Base-by-base conservation (phyloP, 2,888 invertebrate genomes). In the Thysanoteuthis rhombus region DNA sequence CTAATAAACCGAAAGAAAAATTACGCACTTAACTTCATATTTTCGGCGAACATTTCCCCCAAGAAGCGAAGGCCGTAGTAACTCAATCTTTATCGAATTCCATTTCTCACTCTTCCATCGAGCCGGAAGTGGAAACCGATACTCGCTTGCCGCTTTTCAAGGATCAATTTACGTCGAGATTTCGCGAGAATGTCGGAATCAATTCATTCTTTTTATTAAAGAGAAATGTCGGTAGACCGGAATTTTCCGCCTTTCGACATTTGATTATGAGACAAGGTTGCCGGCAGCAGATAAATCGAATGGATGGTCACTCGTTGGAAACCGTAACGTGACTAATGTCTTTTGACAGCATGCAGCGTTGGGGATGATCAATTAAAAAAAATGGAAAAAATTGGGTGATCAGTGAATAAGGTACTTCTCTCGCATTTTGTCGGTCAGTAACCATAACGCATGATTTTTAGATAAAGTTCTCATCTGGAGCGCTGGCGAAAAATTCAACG, bases 191-290 rank as follows among this genome's bases (percentile, higher is more conserved):
- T 75, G 75, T 75, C 75, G 75, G 16, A 75, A n/a, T 10, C 75
- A n/a, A 75, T 75, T 75, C 75, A 75, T 75, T n/a, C 75, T n/a
- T n/a, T 75, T 75, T 75, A 75, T 75, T 75, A n/a, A 75, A 75
- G 75, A 32, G n/a, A 75, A 75, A 75, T n/a, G 75, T 8, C 22
- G n/a, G 2, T 8, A n/a, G n/a, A 32, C 12, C n/a, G 8, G 75
- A 58, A 58, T 8, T 75, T 75, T 75, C n/a, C n/a, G 12, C 75
- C 10, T 32, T 75, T 75, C 12, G 36, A 75, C n/a, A 75, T 75
- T 75, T 75, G 32, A 75, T 75, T 75, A 75, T 10, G n/a, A 75
- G n/a, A 19, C 32, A 75, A 75, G 1, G 75, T 75, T n/a, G n/a
- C 32, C n/a, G 75, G 75, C 10, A 75, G 75, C n/a, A 75, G 75